A percentile compares a stretch with the other conserved stretches of the same genome.
These are phyloP conservation scores for Trachelus tabidus DNA, from an alignment of 2,888 invertebrate genomes.

Conservation along the genomic window DNA sequence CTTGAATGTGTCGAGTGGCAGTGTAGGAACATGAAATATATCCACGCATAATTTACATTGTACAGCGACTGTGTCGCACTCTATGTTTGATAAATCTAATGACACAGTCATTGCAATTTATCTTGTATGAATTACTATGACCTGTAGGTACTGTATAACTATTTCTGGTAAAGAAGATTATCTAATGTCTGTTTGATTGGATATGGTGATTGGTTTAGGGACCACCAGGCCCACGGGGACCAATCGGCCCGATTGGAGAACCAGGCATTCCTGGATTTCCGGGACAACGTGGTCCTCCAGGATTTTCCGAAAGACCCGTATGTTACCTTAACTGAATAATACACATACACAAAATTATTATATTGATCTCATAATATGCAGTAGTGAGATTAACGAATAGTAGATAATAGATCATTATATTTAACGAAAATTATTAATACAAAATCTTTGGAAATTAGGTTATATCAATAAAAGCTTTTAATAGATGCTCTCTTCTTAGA, in stretches of 20 bases:
- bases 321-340: slow-evolving; percentile 21
- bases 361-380: neutral
- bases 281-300: slow-evolving; percentile 66
- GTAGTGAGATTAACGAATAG: neutral
- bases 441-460: neutral
- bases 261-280: slow-evolving; percentile 64
- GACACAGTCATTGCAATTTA: neutral
- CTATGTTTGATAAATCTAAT: neutral
- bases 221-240: slow-evolving; percentile 66
- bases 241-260: slow-evolving; percentile 50
- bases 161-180: neutral
- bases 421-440: neutral
- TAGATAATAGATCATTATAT: neutral
- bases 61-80: slow-evolving; percentile 2
- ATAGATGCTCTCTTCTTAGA: slow-evolving; percentile 6
- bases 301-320: slow-evolving; percentile 61
- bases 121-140: slow-evolving; percentile 24
- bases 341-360: neutral
- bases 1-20: neutral
- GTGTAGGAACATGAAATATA: slow-evolving; percentile 12
- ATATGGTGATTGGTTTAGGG: slow-evolving; percentile 51
- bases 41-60: neutral
- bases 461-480: slow-evolving; percentile 9
- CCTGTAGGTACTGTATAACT: slow-evolving; percentile 8
- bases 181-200: neutral